These are phyloP conservation scores for Coreius guichenoti DNA, from an alignment of 2,797 vertebrate genomes.

Conservation along the genomic window DNA sequence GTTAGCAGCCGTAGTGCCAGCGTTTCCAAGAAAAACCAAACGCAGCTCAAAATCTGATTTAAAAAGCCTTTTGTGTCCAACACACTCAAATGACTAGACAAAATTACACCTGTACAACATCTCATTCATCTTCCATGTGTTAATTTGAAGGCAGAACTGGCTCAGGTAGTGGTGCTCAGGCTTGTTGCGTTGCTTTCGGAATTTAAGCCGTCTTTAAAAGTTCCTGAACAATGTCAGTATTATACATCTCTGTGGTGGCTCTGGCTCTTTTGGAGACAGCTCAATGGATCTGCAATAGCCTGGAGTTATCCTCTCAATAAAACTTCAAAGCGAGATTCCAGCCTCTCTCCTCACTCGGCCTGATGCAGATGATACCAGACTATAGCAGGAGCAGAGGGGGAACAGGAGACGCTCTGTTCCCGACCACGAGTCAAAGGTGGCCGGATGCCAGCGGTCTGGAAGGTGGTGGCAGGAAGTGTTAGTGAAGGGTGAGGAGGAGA, in stretches of 20 bases:
- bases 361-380: conserved; percentile 63
- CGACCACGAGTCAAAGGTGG: conserved; percentile 64
- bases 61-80: neutral
- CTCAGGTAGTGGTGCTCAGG: conserved; percentile 14
- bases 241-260: conserved; percentile 17
- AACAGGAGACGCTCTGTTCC: conserved; percentile 65
- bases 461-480: conserved; percentile 45
- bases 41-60: conserved; percentile 14
- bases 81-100: neutral
- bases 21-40: conserved; percentile 8
- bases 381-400: conserved; percentile 52
- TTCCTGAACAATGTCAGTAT: conserved; percentile 32
- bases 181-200: conserved; percentile 6
- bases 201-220: conserved; percentile 11
- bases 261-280: conserved; percentile 64
- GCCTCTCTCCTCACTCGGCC: conserved; percentile 59
- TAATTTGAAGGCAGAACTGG: neutral
- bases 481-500: conserved; percentile 1
- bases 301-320: conserved; percentile 74
- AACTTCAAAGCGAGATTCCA: conserved; percentile 77
- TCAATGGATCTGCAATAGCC: conserved; percentile 68
- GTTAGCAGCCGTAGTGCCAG: neutral
- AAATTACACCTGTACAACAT: neutral
- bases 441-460: neutral
- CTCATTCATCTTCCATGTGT: neutral